These are phyloP conservation scores for Aphelenchoides besseyi DNA, from an alignment of 1,140 invertebrate genomes.

Conservation along the genomic window DNA sequence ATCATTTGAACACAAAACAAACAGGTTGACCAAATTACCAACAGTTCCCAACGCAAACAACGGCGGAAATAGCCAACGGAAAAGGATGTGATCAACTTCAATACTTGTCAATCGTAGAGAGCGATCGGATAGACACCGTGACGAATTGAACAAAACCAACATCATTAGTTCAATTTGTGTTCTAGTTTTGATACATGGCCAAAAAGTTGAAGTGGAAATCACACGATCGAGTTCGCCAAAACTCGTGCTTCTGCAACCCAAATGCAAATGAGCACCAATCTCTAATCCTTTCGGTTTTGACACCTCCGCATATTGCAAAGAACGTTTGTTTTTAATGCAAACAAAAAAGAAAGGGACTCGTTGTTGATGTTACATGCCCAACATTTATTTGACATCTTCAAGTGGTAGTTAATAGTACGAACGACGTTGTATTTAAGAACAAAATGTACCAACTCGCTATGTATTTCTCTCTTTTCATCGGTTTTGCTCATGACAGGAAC, in stretches of 20 bases:
- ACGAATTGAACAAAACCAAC: slow-evolving; percentile 12
- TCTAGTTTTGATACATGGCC: not conserved
- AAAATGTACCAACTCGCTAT: too few species aligned
- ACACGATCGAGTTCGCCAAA: not conserved
- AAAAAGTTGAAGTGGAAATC: not conserved
- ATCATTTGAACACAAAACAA: slow-evolving; percentile 52
- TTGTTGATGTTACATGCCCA: not conserved
- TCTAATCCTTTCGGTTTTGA: not conserved
- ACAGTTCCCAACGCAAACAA: slow-evolving; percentile 56
- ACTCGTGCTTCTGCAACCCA: not conserved
- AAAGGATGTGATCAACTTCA: slow-evolving; percentile 40
- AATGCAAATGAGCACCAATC: not conserved
- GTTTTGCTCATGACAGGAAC: too few species aligned
- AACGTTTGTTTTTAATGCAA: not conserved
- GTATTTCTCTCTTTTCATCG: too few species aligned
- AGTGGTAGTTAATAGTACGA: not conserved
- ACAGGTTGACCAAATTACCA: slow-evolving; percentile 59
- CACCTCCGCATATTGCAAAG: not conserved
- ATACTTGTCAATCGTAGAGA: slow-evolving; percentile 39
- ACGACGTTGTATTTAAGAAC: not conserved
- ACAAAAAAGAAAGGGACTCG: not conserved
- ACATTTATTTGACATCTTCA: not conserved
- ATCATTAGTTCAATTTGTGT: not conserved
- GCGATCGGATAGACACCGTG: slow-evolving; percentile 32
- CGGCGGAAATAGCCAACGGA: slow-evolving; percentile 54